A percentile compares a stretch with the other conserved stretches of the same genome.
Conservation (phyloP, 2,888 invertebrate genomes). For the Furcula furcula region DNA sequence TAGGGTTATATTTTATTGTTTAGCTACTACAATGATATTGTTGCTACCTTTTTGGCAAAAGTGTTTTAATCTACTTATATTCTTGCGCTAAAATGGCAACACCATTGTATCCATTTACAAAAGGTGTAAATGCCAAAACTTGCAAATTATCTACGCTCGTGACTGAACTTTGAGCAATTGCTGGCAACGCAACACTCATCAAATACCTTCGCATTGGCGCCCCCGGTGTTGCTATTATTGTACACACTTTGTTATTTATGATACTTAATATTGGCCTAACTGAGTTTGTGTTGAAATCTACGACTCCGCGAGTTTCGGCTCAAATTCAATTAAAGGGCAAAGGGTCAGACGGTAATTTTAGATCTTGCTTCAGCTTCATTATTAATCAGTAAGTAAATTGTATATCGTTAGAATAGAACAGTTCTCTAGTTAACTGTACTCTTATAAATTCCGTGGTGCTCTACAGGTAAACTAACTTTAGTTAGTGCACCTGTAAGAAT, state of each 20-base stretch:
- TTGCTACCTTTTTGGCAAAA: too few relatives aligned
- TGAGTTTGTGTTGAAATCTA: background rate
- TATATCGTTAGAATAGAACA: too few relatives aligned
- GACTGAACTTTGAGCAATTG: conserved; percentile 70
- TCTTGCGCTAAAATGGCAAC: conserved; percentile 1
- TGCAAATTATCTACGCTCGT: conserved; percentile 70
- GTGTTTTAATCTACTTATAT: too few relatives aligned
- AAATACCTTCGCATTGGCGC: conserved; percentile 35
- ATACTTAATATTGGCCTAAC: background rate
- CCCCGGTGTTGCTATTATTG: conserved; percentile 22
- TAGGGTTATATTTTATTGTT: too few relatives aligned
- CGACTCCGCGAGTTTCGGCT: background rate
- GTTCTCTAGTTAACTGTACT: too few relatives aligned
- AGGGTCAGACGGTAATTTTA: too few relatives aligned
- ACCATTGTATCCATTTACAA: conserved; percentile 17
- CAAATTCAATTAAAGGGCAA: background rate
- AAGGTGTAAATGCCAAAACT: conserved; percentile 68
- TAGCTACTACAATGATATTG: too few relatives aligned
- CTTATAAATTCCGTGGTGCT: too few relatives aligned
- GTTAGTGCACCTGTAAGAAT: too few relatives aligned
- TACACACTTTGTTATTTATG: conserved; percentile 14
- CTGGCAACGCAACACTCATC: conserved; percentile 60
- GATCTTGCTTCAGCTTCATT: too few relatives aligned
- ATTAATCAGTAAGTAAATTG: too few relatives aligned
- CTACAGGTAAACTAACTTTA: too few relatives aligned